These are phyloP conservation scores for Lophura swinhoii DNA, from an alignment of 2,797 vertebrate genomes.

Conservation along the genomic window DNA sequence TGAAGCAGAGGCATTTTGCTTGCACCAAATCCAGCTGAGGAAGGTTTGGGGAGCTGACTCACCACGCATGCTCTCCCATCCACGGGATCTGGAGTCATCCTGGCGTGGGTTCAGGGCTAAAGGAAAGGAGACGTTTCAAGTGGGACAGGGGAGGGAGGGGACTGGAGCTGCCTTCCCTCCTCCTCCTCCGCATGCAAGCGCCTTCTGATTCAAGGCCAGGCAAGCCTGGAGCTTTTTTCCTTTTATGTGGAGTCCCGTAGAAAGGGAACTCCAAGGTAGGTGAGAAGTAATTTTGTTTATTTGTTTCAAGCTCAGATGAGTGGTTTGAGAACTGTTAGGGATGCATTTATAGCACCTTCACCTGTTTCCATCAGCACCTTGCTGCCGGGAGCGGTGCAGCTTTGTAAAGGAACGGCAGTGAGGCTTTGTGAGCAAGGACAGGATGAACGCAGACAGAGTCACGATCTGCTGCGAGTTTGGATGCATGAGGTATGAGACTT, in stretches of 20 bases:
- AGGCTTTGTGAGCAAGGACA: background rate
- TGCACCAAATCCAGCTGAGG: background rate
- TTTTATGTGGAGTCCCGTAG: background rate
- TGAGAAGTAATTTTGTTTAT: background rate
- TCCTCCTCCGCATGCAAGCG: background rate
- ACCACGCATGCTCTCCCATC: fast-evolving
- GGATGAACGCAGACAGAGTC: background rate
- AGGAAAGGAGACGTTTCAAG: background rate
- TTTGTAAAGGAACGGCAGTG: fast-evolving
- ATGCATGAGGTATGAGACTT: slow-evolving; percentile 5
- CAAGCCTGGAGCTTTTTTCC: background rate
- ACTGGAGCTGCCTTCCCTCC: background rate
- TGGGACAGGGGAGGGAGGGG: background rate
- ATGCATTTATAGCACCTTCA: background rate
- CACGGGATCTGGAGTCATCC: background rate
- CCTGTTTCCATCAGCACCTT: background rate
- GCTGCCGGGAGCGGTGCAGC: fast-evolving
- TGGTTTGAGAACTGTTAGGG: background rate
- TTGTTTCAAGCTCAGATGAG: background rate
- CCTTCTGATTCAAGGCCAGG: background rate
- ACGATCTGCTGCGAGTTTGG: background rate
- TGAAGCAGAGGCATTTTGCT: background rate
- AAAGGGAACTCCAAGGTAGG: background rate
- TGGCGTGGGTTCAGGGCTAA: background rate
- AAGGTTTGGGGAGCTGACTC: background rate